Conservation (phyloP, 2,888 invertebrate genomes). For the Drosophila hawaiiensis region DNA sequence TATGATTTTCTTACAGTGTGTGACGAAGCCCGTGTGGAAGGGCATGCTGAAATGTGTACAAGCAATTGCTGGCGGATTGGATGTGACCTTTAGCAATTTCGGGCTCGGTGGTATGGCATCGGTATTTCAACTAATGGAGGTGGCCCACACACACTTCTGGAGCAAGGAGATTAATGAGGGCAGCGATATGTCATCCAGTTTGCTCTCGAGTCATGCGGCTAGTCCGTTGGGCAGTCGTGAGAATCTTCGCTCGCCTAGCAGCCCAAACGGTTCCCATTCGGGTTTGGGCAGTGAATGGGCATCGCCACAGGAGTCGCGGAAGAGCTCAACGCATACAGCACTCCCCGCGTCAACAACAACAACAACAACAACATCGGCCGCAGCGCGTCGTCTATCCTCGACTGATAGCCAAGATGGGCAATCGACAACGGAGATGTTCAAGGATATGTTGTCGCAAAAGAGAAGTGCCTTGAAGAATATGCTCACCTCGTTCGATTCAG, state of each 20-base stretch:
- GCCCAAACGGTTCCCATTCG: constrained; percentile 85
- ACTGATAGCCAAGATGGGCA: constrained; percentile 89
- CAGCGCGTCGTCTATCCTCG: constrained; percentile 88
- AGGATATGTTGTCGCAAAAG: constrained; percentile 97
- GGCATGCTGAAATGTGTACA: constrained; percentile 97
- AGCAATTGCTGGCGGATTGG: constrained; percentile 95
- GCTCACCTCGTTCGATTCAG: constrained; percentile 95
- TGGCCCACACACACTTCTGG: constrained; percentile 99
- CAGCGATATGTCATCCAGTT: constrained; percentile 85
- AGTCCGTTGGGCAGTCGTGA: constrained; percentile 89
- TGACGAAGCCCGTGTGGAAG: constrained; percentile 96
- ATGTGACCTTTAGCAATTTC: constrained; percentile 95
- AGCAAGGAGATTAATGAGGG: constrained; percentile 91
- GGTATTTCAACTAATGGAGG: constrained; percentile 98
- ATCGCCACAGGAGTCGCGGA: constrained; percentile 89
- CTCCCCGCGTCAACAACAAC: constrained; percentile 58
- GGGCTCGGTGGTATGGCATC: constrained; percentile 99
- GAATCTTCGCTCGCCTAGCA: constrained; percentile 88
- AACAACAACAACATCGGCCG: constrained; percentile 30
- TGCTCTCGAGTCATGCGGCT: constrained; percentile 84
- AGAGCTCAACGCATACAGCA: constrained; percentile 83
- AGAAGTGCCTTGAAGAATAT: constrained; percentile 94
- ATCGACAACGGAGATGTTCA: constrained; percentile 95
- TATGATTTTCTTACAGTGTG: constrained; percentile 86
- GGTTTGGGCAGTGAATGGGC: constrained; percentile 86